phyloP scores from a whole-genome alignment of 2,797 vertebrate genomes.

The Triplophysa yarkandensis region DNA sequence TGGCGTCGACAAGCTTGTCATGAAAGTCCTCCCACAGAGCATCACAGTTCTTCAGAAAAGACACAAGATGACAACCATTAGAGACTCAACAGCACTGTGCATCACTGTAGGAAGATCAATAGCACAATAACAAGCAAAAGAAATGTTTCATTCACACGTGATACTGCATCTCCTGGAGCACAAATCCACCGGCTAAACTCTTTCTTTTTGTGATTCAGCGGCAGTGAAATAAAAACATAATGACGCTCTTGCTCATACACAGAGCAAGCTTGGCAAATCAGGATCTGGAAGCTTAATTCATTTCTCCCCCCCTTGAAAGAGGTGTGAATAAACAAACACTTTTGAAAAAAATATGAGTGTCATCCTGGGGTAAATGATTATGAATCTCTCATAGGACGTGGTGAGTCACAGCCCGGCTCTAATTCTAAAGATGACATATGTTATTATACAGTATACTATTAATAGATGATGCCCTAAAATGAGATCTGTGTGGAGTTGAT shows the following conservation, averaged over 20 bases:
- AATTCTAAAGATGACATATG: slow-evolving; percentile 27
- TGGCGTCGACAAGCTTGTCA: slow-evolving; percentile 94
- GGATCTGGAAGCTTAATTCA: slow-evolving; percentile 12
- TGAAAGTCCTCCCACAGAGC: slow-evolving; percentile 97
- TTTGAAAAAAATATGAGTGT: background rate
- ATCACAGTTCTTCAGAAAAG: slow-evolving; percentile 86
- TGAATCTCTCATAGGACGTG: slow-evolving; percentile 26
- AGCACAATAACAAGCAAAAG: background rate
- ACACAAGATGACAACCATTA: slow-evolving; percentile 14
- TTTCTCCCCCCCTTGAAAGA: slow-evolving; percentile 11
- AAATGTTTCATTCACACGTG: slow-evolving; percentile 2
- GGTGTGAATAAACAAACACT: slow-evolving; percentile 28
- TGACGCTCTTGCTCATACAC: slow-evolving; percentile 34
- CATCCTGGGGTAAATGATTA: slow-evolving; percentile 32
- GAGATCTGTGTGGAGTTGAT: slow-evolving; percentile 1
- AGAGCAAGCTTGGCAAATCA: slow-evolving; percentile 10
- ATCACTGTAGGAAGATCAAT: background rate
- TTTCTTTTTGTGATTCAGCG: slow-evolving; percentile 24
- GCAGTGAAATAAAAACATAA: slow-evolving; percentile 40
- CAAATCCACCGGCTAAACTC: slow-evolving; percentile 6
- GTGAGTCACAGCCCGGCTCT: slow-evolving; percentile 39
- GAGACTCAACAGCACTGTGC: slow-evolving; percentile 3
- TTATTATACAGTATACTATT: slow-evolving; percentile 28
- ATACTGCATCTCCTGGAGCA: background rate
- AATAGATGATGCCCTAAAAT: slow-evolving; percentile 25